A percentile compares a stretch with the other conserved stretches of the same genome.
These are phyloP conservation scores for Lepidotrigona ventralis DNA, from an alignment of 1,140 invertebrate species.

Conservation along the genomic window DNA sequence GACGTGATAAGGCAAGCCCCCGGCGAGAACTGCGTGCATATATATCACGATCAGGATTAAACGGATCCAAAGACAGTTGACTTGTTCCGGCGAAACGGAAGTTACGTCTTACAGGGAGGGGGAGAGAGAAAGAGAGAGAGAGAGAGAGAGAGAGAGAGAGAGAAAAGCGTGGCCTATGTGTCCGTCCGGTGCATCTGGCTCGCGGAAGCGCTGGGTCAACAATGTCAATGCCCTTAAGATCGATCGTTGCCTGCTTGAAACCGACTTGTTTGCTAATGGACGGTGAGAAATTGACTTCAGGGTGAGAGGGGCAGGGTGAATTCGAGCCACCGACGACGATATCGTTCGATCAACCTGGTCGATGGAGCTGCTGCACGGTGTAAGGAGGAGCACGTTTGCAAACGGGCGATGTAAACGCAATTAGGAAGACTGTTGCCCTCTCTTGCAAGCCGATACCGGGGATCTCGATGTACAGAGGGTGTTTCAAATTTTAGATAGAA, in stretches of 20 bases:
- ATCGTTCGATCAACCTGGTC: slow-evolving; percentile 1
- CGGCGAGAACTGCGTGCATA: too few species aligned
- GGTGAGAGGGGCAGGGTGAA: background rate
- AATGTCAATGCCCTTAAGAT: slow-evolving; percentile 51
- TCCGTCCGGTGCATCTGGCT: slow-evolving; percentile 32
- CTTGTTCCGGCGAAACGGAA: too few species aligned
- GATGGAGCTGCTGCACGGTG: background rate
- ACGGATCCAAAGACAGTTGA: too few species aligned
- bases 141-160: background rate
- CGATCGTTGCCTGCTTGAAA: slow-evolving; percentile 30
- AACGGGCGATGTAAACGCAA: slow-evolving; percentile 6
- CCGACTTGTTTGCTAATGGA: slow-evolving; percentile 33
- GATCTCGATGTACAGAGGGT: background rate
- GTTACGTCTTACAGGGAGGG: too few species aligned
- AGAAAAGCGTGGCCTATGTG: background rate
- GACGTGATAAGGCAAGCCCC: too few species aligned
- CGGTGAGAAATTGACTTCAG: slow-evolving; percentile 32
- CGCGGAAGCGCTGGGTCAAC: slow-evolving; percentile 57
- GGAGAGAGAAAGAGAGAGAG: too few species aligned
- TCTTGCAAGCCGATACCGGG: too few species aligned
- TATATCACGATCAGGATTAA: background rate
- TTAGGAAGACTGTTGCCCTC: background rate
- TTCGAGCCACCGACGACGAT: background rate
- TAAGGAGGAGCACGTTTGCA: background rate
- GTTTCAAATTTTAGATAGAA: background rate